These are phyloP conservation scores for Sebastes iracundus DNA, from an alignment of 2,797 vertebrate genomes.

Conservation along the genomic window DNA sequence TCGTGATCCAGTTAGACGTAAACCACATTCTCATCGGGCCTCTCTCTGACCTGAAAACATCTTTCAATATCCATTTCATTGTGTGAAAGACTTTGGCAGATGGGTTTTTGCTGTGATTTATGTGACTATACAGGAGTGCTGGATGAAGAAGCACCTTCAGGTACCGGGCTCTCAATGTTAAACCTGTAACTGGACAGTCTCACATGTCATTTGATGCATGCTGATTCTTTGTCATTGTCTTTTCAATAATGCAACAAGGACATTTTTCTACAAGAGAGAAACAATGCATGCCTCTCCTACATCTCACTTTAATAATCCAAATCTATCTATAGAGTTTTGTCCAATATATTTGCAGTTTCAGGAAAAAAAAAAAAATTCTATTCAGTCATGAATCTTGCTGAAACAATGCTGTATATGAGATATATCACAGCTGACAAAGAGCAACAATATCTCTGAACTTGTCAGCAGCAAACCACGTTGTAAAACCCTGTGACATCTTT, in stretches of 20 bases:
- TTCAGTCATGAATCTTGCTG: constrained; percentile 12
- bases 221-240: background rate
- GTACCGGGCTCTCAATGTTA: background rate
- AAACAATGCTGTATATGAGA: constrained; percentile 1
- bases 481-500: constrained; percentile 35
- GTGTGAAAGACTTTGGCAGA: background rate
- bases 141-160: background rate
- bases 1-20: constrained; percentile 62
- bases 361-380: background rate
- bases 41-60: constrained; percentile 43
- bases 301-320: background rate
- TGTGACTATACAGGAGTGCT: background rate
- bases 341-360: constrained; percentile 14
- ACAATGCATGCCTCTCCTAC: background rate
- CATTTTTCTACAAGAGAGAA: background rate
- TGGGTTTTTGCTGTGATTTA: background rate
- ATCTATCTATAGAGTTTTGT: background rate
- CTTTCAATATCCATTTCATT: constrained; percentile 7
- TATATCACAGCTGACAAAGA: constrained; percentile 1
- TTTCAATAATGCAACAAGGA: background rate
- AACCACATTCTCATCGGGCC: constrained; percentile 45
- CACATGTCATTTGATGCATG: background rate
- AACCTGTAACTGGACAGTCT: background rate
- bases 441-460: constrained; percentile 8
- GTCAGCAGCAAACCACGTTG: constrained; percentile 23